Base-by-base conservation (phyloP, 1,140 invertebrate genomes). In the Harpegnathos saltator region DNA sequence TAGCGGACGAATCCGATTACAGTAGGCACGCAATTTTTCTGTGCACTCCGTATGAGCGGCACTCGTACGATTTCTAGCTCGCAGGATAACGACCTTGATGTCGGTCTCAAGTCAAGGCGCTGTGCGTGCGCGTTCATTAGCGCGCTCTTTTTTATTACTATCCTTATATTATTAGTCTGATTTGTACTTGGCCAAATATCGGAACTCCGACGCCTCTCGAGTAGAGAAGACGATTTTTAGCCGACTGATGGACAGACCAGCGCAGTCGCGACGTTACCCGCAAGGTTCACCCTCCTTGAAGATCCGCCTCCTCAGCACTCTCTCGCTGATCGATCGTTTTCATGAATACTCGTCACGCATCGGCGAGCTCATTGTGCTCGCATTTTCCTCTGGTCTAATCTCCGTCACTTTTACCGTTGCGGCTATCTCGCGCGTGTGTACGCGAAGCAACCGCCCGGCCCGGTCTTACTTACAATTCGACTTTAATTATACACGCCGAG, bases 11-110 rank as follows among this genome's bases (percentile, higher is more conserved):
- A 44, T 9, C 38, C 1, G 19, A 29, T 11, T 68, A 74, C 65
- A 59, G 80, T 22, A 71, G 26, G 56, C 85, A 72, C 85, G 85
- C 85, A 82, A 86, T 86, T 83, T 77, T 87, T 77, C 48, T 77
- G 9, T 62, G 1, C 61, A 72, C 22, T n/a, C 59, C 75, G 12
- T 24, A 19, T n/a, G 59, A 44, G 22, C 74, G 72, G 75, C 38
- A 62, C n/a, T 38, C 44, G n/a, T 48, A 22, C 84, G 65, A 86
- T 86, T 86, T 86, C 84, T 86, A 86, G 24, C 52, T 71, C 17
- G 7, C 52, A 5, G 54, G 54, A 68, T 38, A 80, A 80, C 33
- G 75, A 80, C 75, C 65, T 58, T 80, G 66, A 29, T 48, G 38
- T 72, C 9, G 19, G 72, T 38, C 22, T 24, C 48, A 58, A 7